phyloP scores from a whole-genome alignment of 2,797 vertebrate species.

The Callimico goeldii region DNA sequence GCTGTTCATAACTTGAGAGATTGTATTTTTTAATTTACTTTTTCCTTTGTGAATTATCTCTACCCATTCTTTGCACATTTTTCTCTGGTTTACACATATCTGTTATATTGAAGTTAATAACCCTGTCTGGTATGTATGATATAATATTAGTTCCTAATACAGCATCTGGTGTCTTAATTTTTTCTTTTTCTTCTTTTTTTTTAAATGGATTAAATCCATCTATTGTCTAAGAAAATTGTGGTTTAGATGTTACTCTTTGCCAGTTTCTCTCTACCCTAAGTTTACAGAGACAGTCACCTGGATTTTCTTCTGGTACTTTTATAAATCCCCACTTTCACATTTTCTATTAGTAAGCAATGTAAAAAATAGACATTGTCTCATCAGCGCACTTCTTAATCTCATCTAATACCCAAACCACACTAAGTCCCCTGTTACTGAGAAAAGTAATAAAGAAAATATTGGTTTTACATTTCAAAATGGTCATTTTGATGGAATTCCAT shows the following conservation, averaged over 20 bases:
- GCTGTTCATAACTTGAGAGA: neutral
- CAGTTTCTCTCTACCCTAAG: neutral
- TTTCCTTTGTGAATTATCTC: neutral
- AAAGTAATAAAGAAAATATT: neutral
- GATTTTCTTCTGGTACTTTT: neutral
- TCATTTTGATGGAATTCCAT: neutral
- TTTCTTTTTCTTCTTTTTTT: neutral
- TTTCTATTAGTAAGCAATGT: neutral
- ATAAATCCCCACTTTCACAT: neutral
- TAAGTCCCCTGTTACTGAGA: neutral
- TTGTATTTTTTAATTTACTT: conserved; percentile 1
- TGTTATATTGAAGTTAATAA: neutral
- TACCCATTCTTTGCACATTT: neutral
- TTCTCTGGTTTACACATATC: neutral
- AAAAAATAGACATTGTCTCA: neutral
- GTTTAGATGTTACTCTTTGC: neutral
- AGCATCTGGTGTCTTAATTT: neutral
- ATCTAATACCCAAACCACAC: neutral
- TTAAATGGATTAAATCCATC: neutral
- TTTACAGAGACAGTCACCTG: neutral
- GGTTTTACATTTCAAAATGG: neutral
- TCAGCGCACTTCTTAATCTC: neutral
- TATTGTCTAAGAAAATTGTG: neutral
- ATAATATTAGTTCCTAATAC: neutral
- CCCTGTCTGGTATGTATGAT: neutral